Conservation (phyloP, 2,113 vertebrate genomes). For the Oenanthe melanoleuca region DNA sequence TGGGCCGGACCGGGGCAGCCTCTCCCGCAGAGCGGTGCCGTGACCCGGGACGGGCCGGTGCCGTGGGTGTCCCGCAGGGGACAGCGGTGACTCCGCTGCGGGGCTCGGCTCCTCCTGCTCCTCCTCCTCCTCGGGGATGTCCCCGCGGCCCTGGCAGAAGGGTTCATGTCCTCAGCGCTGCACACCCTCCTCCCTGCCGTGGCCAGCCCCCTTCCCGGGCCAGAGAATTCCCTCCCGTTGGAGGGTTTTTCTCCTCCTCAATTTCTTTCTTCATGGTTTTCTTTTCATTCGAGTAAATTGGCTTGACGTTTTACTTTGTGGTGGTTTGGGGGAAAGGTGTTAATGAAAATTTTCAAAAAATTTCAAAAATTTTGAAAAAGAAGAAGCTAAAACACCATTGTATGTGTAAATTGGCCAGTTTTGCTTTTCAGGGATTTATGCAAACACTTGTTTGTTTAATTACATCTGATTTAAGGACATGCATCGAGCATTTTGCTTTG, state of each 20-base stretch:
- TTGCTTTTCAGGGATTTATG: conserved; percentile 42
- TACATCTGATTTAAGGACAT: background rate
- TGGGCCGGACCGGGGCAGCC: background rate
- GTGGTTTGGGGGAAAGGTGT: background rate
- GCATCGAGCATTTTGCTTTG: background rate
- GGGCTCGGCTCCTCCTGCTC: background rate
- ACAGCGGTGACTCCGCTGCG: background rate
- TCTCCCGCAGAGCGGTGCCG: background rate
- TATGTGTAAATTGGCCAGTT: background rate
- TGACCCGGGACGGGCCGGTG: background rate
- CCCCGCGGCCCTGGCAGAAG: background rate
- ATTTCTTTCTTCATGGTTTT: background rate
- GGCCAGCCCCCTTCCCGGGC: background rate
- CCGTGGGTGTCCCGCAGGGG: background rate
- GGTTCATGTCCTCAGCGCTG: background rate
- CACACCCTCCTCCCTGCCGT: too few relatives aligned
- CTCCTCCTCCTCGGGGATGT: background rate
- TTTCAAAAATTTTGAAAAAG: background rate
- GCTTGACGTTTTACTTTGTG: background rate
- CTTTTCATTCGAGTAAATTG: background rate
- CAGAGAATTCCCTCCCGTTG: background rate
- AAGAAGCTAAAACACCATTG: background rate
- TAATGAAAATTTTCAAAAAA: background rate
- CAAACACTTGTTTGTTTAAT: conserved; percentile 17
- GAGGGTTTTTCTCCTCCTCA: accelerated